phyloP scores from a whole-genome alignment of 1,140 invertebrate genomes.

The Aphelenchoides fujianensis region DNA sequence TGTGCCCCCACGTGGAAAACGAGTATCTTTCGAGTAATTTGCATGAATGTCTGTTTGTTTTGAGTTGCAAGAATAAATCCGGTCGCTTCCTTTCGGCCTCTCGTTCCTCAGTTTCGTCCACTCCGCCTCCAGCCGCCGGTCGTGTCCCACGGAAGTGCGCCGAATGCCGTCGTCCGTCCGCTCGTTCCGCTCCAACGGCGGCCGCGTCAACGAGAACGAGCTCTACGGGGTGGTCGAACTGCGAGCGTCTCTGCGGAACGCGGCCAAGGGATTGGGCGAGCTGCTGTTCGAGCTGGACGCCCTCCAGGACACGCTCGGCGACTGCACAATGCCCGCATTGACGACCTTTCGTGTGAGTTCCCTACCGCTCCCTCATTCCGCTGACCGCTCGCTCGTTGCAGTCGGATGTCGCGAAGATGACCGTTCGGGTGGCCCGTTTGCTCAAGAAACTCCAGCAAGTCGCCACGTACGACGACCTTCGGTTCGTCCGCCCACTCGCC shows the following conservation, averaged over 20 bases:
- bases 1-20: not conserved
- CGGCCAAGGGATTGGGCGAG: not conserved
- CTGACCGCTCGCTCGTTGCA: not conserved
- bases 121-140: not conserved
- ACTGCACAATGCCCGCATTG: not conserved
- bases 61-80: no score
- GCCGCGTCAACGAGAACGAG: not conserved
- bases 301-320: not conserved
- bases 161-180: not conserved
- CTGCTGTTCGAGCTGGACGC: not conserved
- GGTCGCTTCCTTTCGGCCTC: not conserved
- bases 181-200: not conserved
- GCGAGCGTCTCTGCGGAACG: not conserved
- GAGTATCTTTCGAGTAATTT: not conserved
- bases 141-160: not conserved
- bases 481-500: not conserved
- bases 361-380: not conserved
- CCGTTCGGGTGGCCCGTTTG: not conserved
- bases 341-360: not conserved
- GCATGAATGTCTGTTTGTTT: not conserved
- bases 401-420: not conserved
- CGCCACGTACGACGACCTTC: not conserved
- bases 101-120: no score
- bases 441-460: not conserved
- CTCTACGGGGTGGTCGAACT: not conserved